Evolutionary conservation across 2,888 invertebrate species (phyloP), one percentile per base, ranked within the genome.

Genomic region (Nudaria mundana): DNA sequence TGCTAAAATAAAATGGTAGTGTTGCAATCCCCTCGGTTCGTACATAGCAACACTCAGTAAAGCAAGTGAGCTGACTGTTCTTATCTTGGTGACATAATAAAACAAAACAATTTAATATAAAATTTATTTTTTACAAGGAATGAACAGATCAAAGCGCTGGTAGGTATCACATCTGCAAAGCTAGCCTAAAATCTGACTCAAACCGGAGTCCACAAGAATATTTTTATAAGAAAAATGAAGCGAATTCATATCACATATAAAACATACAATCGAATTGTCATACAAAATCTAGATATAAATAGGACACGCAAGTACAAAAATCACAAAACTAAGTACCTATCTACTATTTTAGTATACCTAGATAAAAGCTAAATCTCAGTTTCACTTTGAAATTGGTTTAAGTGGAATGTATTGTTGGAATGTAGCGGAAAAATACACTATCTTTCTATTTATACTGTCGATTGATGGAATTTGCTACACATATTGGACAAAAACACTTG

Each of bases 111-210:
- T 69, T 66, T 63, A 54, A 64, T 59, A 79, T 71, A 79, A 72
- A 71, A 14, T 80, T 73, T 76, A 81, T 77, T 80, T n/a, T n/a
- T 69, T 69, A 65, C 67, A 66, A 69, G 68, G 68, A 73, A 69
- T 74, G 66, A 68, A 72, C 71, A 71, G 67, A 44, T 52, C 44
- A 64, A 78, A 76, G 77, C 79, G 68, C 67, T 59, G 64, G 71
- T 58, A 63, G 60, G 47, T 70, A 71, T 64, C 33, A 63, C 58
- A 57, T 53, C 33, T 16, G 45, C 38, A 56, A 65, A 61, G 63
- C 57, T 50, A 66, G 67, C 65, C 66, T 68, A 66, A 54, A 34
- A 40, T 52, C 15, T 5, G 56, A 63, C 39, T 51, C 20, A 18
- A 16, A 35, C 22, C 13, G 35, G 11, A 41, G 30, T 30, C 20